phyloP scores from a whole-genome alignment of 2,888 invertebrate species.

The Plagiodera versicolora region DNA sequence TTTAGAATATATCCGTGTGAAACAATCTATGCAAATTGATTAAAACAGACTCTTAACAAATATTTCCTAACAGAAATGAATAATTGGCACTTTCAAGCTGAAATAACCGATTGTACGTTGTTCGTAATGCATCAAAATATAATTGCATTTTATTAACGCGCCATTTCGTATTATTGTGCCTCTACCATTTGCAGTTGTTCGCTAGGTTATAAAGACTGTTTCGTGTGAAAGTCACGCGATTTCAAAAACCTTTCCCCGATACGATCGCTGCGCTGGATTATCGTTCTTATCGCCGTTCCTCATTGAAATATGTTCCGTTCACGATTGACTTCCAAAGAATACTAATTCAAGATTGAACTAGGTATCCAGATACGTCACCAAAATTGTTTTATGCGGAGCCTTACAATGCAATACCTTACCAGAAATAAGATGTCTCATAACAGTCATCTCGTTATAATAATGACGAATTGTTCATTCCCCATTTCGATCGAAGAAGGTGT shows the following conservation, averaged over 20 bases:
- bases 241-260: not conserved
- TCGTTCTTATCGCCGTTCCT: constrained; percentile 9
- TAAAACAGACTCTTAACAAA: too few relatives aligned
- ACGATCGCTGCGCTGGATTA: constrained; percentile 1
- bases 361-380: too few relatives aligned
- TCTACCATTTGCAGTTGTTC: constrained; percentile 2
- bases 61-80: not conserved
- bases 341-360: too few relatives aligned
- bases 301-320: not conserved
- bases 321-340: too few relatives aligned
- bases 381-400: too few relatives aligned
- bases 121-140: constrained; percentile 6
- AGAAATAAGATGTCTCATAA: too few relatives aligned
- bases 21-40: too few relatives aligned
- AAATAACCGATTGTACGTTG: not conserved
- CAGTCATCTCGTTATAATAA: too few relatives aligned
- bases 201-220: constrained; percentile 2
- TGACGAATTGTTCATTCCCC: too few relatives aligned
- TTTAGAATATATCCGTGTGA: too few relatives aligned
- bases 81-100: not conserved
- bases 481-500: too few relatives aligned
- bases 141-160: constrained; percentile 10
- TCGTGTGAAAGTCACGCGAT: constrained; percentile 14
- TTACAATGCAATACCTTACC: too few relatives aligned
- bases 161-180: constrained; percentile 3